Evolutionary conservation across 2,797 vertebrate genomes (phyloP), one percentile per base, ranked within the genome.

Genomic region (Philypnodon macrostomus): DNA sequence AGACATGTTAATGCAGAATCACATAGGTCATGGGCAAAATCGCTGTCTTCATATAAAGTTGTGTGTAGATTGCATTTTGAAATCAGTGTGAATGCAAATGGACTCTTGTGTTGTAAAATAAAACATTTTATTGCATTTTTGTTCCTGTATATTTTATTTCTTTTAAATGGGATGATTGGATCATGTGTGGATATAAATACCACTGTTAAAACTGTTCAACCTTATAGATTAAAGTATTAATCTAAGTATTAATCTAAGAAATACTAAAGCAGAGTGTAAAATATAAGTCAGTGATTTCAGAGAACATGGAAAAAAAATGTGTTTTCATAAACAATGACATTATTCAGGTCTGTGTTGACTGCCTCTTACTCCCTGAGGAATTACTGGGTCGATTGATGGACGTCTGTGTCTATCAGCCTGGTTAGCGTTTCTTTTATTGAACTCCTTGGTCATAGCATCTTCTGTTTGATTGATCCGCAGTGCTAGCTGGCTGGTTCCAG

Each of bases 91-190:
- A 60, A 57, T 56, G 32, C 57, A 50, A 65, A 49, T 32, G 35
- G 11, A 57, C 2, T 73, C 39, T 36, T 54, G 53, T 72, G 26
- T 69, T 14, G 59, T 53, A 36, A 31, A 85, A 83, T 85, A 85
- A 85, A 87, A 33, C 17, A 12, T 17, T 30, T 17, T 18, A n/a
- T 32, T 40, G 0, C 16, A 63, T 75, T 69, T 64, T 57, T 12
- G 15, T n/a, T 30, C 14, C 16, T 48, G 59, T 39, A 33, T 42
- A n/a, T 18, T 30, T 32, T 54, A 2, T 49, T 27, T 48, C 7
- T 15, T 44, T 18, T 31, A 32, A 3, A 3, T 15, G 12, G 6
- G 21, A 23, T 23, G 6, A 23, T 23, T 23, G 21, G 21, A 3
- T 23, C 6, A 6, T 23, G 21, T 3, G 21, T 23, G 21, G 21